Percentiles rank a stretch among this genome's conserved stretches.
phyloP scores from a whole-genome alignment of 1,140 invertebrate genomes.

The Zaprionus gabonicus region DNA sequence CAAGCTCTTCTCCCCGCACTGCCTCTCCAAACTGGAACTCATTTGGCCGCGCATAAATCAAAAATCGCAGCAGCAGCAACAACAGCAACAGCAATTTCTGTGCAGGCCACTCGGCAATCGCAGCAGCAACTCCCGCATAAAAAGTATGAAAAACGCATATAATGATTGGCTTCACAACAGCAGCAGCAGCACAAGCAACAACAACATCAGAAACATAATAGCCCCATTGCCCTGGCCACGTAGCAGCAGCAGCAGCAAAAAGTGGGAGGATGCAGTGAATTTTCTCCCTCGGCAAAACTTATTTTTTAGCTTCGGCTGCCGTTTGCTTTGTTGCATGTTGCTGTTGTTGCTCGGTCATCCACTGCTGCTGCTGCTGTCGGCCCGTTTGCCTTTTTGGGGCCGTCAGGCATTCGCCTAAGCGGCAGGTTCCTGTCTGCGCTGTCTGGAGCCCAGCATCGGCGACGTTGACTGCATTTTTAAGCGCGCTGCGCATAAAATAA shows the following conservation, averaged over 20 bases:
- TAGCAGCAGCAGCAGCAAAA: conserved; percentile 68
- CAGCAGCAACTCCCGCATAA: conserved; percentile 73
- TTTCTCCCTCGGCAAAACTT: conserved; percentile 63
- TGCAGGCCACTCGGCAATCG: conserved; percentile 42
- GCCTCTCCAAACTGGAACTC: conserved; percentile 59
- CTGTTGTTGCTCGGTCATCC: conserved; percentile 48
- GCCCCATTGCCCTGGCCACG: conserved; percentile 66
- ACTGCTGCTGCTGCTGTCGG: conserved; percentile 57
- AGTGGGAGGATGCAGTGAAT: conserved; percentile 83
- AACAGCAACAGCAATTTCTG: conserved; percentile 45
- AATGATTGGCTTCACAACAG: conserved; percentile 72
- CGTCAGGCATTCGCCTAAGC: conserved; percentile 80
- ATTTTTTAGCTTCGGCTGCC: conserved; percentile 45
- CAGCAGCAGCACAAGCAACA: conserved; percentile 47
- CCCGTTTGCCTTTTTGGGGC: conserved; percentile 80
- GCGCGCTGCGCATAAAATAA: conserved; percentile 80
- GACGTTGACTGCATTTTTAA: conserved; percentile 83
- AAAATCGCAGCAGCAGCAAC: conserved; percentile 63
- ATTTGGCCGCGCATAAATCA: conserved; percentile 78
- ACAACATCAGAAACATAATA: conserved; percentile 73
- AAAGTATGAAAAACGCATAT: conserved; percentile 78
- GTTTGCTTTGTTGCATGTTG: conserved; percentile 36
- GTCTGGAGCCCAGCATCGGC: conserved; percentile 53
- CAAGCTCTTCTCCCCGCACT: conserved; percentile 12
- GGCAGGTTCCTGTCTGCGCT: conserved; percentile 74